Evolutionary conservation across 2,797 vertebrate genomes (phyloP).

Genomic region (Adelosebastes latens): DNA sequence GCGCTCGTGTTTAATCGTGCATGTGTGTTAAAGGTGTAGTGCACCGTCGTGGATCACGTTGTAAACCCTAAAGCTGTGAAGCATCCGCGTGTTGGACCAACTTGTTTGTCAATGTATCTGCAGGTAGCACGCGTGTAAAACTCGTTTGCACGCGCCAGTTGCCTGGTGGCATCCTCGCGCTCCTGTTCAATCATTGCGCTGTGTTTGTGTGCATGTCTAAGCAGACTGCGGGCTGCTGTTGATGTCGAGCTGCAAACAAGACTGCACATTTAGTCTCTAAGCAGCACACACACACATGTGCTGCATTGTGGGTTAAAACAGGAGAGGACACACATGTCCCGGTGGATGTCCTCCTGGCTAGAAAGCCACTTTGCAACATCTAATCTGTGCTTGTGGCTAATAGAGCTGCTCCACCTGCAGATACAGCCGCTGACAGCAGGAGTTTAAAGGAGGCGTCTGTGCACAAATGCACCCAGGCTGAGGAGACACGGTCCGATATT

Average conservation of each 20-base stretch:
- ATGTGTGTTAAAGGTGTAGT: conserved; percentile 31
- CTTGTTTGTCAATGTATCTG: conserved; percentile 45
- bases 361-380: conserved; percentile 47
- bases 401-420: conserved; percentile 46
- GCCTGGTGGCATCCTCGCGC: conserved; percentile 39
- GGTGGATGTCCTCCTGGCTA: neutral
- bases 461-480: neutral
- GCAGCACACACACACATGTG: neutral
- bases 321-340: neutral
- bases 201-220: conserved; percentile 40
- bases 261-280: neutral
- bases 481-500: neutral
- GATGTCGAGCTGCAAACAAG: conserved; percentile 17
- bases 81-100: conserved; percentile 5
- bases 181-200: conserved; percentile 20
- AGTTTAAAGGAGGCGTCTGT: conserved; percentile 43
- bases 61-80: conserved; percentile 12
- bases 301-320: conserved; percentile 16
- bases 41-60: neutral
- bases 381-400: conserved; percentile 52
- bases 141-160: conserved; percentile 9
- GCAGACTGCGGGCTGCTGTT: conserved; percentile 40
- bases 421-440: neutral
- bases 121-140: conserved; percentile 45
- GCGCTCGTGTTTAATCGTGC: conserved; percentile 36